phyloP scores from a whole-genome alignment of 1,140 invertebrate genomes.

The Vanessa atalanta region DNA sequence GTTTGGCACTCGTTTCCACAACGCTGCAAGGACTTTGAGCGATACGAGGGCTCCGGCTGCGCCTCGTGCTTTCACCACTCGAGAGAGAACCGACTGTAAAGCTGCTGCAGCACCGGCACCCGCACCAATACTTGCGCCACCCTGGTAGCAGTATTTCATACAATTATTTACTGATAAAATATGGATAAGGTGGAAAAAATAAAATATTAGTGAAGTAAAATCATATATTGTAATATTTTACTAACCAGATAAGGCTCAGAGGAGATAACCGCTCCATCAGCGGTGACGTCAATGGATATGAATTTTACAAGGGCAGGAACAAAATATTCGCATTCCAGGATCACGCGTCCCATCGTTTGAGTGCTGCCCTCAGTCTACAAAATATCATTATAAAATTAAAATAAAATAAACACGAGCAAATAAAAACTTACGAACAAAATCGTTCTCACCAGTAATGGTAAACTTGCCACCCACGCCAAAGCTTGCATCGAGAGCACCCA shows the following conservation, averaged over 20 bases:
- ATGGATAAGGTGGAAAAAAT: background rate
- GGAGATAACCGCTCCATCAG: constrained; percentile 60
- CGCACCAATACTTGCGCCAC: constrained; percentile 57
- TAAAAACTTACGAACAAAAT: background rate
- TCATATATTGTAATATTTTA: background rate
- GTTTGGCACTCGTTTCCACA: constrained; percentile 49
- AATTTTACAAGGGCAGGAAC: constrained; percentile 73
- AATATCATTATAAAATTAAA: background rate
- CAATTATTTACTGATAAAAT: background rate
- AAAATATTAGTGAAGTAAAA: background rate
- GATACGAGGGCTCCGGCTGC: constrained; percentile 54
- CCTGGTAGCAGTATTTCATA: constrained; percentile 39
- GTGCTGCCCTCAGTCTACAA: constrained; percentile 63
- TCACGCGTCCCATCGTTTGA: constrained; percentile 71
- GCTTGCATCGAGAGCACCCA: constrained; percentile 79
- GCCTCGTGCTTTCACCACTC: constrained; percentile 62
- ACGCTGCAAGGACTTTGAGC: constrained; percentile 48
- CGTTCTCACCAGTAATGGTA: constrained; percentile 61
- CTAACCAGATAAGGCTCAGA: constrained; percentile 71
- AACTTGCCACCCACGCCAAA: constrained; percentile 74
- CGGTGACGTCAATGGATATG: constrained; percentile 65
- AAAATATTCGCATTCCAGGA: constrained; percentile 71
- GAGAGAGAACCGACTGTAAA: constrained; percentile 61
- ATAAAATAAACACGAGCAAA: background rate
- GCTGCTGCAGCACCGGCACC: constrained; percentile 63